Percentiles rank a stretch among this genome's conserved stretches.
phyloP scores from a whole-genome alignment of 2,888 invertebrate genomes.

The Apodemia mormo region DNA sequence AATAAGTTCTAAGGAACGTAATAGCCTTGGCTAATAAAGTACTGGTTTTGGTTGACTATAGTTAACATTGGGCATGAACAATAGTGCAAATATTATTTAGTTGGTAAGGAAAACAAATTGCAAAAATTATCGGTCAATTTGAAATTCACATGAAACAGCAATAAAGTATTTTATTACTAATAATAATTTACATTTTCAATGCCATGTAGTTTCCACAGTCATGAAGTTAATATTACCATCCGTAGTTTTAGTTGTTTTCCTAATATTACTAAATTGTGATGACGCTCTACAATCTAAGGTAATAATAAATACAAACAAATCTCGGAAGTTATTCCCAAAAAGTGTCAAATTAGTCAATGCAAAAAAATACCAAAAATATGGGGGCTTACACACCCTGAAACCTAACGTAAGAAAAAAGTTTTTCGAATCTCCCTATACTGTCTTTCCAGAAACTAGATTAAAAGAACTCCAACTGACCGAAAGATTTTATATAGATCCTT shows the following conservation, averaged over 20 bases:
- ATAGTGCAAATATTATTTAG: not conserved
- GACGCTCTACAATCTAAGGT: conserved; percentile 25
- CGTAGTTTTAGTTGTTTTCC: conserved; percentile 29
- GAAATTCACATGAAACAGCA: conserved; percentile 40
- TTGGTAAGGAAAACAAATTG: conserved; percentile 29
- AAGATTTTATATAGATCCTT: not conserved
- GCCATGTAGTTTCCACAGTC: conserved; percentile 23
- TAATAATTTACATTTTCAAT: conserved; percentile 41
- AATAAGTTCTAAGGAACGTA: too few relatives aligned
- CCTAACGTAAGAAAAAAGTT: conserved; percentile 26
- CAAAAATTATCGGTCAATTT: conserved; percentile 44
- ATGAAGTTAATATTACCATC: conserved; percentile 33
- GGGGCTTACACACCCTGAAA: conserved; percentile 23
- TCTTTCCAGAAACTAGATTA: conserved; percentile 42
- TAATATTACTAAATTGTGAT: conserved; percentile 31
- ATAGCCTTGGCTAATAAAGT: too few relatives aligned
- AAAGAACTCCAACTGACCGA: not conserved
- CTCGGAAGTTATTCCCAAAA: conserved; percentile 39
- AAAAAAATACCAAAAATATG: conserved; percentile 45
- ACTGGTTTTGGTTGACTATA: too few relatives aligned
- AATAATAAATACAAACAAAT: conserved; percentile 43
- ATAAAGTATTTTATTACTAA: conserved; percentile 37
- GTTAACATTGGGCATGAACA: too few relatives aligned
- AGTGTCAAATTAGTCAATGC: conserved; percentile 48
- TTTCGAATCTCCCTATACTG: conserved; percentile 47